phyloP scores from a whole-genome alignment of 2,113 vertebrate species.

The Casuarius casuarius region DNA sequence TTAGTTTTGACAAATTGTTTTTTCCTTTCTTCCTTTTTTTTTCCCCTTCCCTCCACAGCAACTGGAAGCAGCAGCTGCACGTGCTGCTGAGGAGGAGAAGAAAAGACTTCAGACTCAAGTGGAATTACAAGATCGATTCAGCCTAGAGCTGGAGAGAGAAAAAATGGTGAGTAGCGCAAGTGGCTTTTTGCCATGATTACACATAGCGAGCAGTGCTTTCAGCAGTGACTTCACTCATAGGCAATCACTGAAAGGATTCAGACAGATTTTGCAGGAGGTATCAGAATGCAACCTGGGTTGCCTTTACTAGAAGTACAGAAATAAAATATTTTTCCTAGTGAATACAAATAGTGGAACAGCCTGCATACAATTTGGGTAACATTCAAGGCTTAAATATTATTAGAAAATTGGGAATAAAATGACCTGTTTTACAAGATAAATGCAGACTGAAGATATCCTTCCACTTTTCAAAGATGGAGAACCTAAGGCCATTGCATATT shows the following conservation, averaged over 20 bases:
- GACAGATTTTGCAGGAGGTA: background rate
- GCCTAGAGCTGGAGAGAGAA: conserved; percentile 90
- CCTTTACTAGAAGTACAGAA: background rate
- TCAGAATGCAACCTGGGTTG: accelerated
- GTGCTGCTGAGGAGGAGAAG: conserved; percentile 88
- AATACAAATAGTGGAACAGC: background rate
- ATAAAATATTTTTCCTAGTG: background rate
- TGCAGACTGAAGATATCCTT: background rate
- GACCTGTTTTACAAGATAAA: background rate
- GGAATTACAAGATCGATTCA: conserved; percentile 93
- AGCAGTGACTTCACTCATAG: background rate
- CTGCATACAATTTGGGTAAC: background rate
- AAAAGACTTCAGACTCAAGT: conserved; percentile 90
- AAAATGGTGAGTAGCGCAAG: conserved; percentile 79
- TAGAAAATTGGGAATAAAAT: background rate
- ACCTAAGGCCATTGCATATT: background rate
- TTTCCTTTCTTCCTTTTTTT: background rate
- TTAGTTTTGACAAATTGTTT: background rate
- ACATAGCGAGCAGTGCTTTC: accelerated
- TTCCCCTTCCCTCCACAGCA: conserved; percentile 76
- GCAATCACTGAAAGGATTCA: background rate
- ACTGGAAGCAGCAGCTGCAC: conserved; percentile 89
- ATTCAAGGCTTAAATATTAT: background rate
- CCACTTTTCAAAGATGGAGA: background rate
- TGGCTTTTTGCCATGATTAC: background rate